phyloP scores from a whole-genome alignment of 2,113 vertebrate species.

The Dermatemys mawii region DNA sequence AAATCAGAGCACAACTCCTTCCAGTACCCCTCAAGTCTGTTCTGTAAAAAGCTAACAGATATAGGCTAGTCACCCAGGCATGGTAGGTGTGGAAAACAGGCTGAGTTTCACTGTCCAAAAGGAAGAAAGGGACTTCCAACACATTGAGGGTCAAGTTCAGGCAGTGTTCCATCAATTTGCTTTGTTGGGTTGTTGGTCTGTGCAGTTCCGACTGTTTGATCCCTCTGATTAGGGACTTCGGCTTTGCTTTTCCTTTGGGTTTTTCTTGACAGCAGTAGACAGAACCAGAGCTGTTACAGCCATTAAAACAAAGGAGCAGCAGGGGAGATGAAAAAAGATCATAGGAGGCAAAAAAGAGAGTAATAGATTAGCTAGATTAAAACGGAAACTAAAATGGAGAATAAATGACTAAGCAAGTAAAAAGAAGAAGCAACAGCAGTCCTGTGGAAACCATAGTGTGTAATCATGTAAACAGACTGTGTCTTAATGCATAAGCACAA shows the following conservation, averaged over 20 bases:
- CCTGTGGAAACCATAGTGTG: not conserved
- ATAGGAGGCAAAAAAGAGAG: accelerated
- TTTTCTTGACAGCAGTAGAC: not conserved
- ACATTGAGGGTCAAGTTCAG: not conserved
- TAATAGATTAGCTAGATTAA: not conserved
- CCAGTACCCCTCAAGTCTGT: not conserved
- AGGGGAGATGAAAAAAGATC: not conserved
- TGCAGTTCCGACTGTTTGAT: not conserved
- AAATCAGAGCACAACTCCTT: not conserved
- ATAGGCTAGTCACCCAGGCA: not conserved
- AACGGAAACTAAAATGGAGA: not conserved
- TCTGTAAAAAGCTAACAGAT: not conserved
- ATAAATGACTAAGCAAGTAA: not conserved
- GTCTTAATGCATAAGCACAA: not conserved
- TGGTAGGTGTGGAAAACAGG: not conserved
- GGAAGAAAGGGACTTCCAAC: not conserved
- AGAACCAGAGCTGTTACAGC: not conserved
- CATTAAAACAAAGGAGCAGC: not conserved
- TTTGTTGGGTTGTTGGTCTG: not conserved
- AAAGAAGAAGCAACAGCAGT: not conserved
- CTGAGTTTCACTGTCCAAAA: not conserved
- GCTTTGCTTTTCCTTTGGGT: not conserved
- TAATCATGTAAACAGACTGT: not conserved
- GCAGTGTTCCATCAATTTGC: not conserved
- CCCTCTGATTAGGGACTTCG: not conserved